Evolutionary conservation across 2,797 vertebrate species (phyloP), one percentile per base, ranked within the genome.

Genomic region (Danio tinwini): DNA sequence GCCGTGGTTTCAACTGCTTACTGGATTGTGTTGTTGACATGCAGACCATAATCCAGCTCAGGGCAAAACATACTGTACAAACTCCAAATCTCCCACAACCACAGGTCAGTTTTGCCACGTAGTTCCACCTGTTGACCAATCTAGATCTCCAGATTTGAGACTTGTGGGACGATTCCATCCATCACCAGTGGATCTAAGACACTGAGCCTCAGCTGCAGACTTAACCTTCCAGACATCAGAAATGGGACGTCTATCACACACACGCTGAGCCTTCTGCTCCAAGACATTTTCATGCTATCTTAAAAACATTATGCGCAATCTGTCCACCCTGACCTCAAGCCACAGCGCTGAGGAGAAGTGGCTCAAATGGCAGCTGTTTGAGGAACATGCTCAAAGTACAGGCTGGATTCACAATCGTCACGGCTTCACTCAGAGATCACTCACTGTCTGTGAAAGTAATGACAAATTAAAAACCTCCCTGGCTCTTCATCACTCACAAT

Each of bases 391-490:
- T 86, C 78, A 39, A 77, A 79, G 70, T 52, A 77, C 69, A 6
- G 53, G 65, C 63, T 86, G 70, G 78, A 74, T 84, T 91, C 88
- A 87, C 81, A 88, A 62, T 85, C 81, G 83, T 83, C 83, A 72
- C 86, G 64, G 85, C 84, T 86, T 87, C 82, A 87, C 87, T 89
- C 80, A 61, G 42, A 84, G 72, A 78, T 85, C 70, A 63, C 81
- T 79, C 62, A 62, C 47, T 76, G 80, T 68, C 67, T 61, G 73
- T 67, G 81, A 86, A 88, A 87, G 67, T 83, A 78, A 68, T 55
- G 61, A 70, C 78, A 84, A 81, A 86, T 85, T 78, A 77, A 86
- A 86, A 82, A 76, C 72, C 58, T 50, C 52, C 59, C 75, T 71
- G 83, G 56, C 82, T 84, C 82, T 83, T 83, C 67, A 81, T 83